Evolutionary conservation across 2,797 vertebrate species (phyloP).

Genomic region (Novumbra hubbsi): DNA sequence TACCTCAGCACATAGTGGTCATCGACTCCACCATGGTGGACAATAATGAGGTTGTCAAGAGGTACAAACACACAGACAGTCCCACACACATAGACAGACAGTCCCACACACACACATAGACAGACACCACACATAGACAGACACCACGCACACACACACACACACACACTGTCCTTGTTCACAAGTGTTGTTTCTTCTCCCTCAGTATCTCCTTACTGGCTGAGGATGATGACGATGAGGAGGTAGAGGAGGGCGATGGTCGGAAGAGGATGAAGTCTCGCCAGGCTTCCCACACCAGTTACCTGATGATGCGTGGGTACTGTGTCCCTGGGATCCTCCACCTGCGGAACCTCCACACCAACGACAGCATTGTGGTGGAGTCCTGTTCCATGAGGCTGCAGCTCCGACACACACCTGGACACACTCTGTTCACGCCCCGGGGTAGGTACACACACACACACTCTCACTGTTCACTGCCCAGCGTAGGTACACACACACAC

Average conservation of each 20-base stretch:
- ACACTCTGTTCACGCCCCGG: slow-evolving; percentile 59
- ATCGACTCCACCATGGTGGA: slow-evolving; percentile 93
- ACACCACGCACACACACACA: background rate
- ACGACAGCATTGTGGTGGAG: slow-evolving; percentile 90
- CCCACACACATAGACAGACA: background rate
- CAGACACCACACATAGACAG: background rate
- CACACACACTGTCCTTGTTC: background rate
- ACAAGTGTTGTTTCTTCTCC: background rate
- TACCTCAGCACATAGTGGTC: slow-evolving; percentile 93
- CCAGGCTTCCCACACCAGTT: slow-evolving; percentile 95
- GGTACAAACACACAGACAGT: slow-evolving; percentile 47
- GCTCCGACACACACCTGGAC: slow-evolving; percentile 70
- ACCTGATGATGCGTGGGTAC: slow-evolving; percentile 91
- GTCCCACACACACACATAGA: too few relatives aligned
- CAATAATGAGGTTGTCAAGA: slow-evolving; percentile 85
- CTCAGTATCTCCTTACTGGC: slow-evolving; percentile 78
- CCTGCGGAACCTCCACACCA: slow-evolving; percentile 82
- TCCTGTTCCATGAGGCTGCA: slow-evolving; percentile 83
- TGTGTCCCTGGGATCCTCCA: slow-evolving; percentile 82
- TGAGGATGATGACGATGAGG: slow-evolving; percentile 83
- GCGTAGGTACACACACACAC: slow-evolving; percentile 58
- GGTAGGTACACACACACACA: slow-evolving; percentile 61
- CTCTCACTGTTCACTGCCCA: slow-evolving; percentile 59
- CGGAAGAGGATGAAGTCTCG: slow-evolving; percentile 80
- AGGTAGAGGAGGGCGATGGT: slow-evolving; percentile 72